Percentiles rank a stretch among this genome's conserved stretches.
phyloP scores from a whole-genome alignment of 2,113 vertebrate genomes.

The Erinaceus europaeus region DNA sequence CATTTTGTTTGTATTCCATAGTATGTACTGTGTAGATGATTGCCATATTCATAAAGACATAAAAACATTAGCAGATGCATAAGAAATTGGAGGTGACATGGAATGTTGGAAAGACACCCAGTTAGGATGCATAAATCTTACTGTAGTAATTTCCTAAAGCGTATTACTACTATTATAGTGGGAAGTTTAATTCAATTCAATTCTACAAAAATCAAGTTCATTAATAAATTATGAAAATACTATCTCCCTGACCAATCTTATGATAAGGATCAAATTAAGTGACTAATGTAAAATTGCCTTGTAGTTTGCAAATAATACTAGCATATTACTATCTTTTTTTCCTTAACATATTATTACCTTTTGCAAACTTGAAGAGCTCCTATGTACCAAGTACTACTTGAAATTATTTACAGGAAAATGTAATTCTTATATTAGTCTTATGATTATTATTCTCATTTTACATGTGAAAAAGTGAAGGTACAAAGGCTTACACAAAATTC shows the following conservation, averaged over 20 bases:
- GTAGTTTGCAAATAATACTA: not conserved
- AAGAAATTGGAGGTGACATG: not conserved
- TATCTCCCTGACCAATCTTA: not conserved
- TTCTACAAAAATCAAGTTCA: not conserved
- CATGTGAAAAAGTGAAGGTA: not conserved
- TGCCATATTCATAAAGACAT: not conserved
- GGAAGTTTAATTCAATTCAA: slow-evolving; percentile 2
- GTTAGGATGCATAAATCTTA: not conserved
- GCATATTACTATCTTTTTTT: not conserved
- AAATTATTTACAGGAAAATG: not conserved
- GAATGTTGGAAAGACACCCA: not conserved
- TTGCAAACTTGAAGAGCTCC: not conserved
- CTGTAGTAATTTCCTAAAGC: not conserved
- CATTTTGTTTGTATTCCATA: slow-evolving; percentile 7
- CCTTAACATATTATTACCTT: not conserved
- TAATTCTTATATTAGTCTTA: not conserved
- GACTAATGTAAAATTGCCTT: not conserved
- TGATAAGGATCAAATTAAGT: not conserved
- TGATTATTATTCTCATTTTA: not conserved
- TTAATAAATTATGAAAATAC: not conserved
- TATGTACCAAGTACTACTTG: not conserved
- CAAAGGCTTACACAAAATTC: not conserved
- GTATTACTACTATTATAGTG: no score
- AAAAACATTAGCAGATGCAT: not conserved
- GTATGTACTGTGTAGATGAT: not conserved